Conservation (phyloP, 2,888 invertebrate species). For the Entomobrya proxima region DNA sequence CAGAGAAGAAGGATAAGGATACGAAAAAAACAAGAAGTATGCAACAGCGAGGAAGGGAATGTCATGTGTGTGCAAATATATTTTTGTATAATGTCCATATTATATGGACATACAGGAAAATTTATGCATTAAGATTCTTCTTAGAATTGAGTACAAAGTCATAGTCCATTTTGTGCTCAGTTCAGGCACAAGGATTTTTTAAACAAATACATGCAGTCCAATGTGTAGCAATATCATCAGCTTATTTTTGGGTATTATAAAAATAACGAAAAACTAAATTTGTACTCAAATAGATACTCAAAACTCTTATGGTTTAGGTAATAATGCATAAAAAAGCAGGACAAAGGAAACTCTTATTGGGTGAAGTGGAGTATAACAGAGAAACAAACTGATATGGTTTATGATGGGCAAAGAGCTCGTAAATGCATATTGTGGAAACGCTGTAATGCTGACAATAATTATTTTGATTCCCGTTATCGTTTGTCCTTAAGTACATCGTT, state of each 20-base stretch:
- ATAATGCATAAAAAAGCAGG: constrained; percentile 15
- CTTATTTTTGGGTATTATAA: constrained; percentile 35
- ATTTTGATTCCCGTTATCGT: background rate
- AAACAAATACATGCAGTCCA: background rate
- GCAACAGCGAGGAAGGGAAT: background rate
- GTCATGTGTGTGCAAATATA: background rate
- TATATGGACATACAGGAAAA: background rate
- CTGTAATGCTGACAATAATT: background rate
- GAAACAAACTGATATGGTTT: background rate
- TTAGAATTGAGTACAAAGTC: constrained; percentile 51
- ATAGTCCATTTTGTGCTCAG: constrained; percentile 45
- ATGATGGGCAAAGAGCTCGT: background rate
- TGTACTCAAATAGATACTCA: background rate
- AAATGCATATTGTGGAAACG: no score
- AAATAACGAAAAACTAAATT: background rate
- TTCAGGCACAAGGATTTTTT: constrained; percentile 50
- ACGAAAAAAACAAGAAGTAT: background rate
- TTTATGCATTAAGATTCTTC: constrained; percentile 37
- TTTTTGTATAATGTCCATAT: background rate
- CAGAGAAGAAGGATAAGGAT: constrained; percentile 25
- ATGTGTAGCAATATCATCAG: background rate
- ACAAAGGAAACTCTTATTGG: constrained; percentile 33
- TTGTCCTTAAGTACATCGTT: constrained; percentile 19
- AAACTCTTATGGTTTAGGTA: background rate
- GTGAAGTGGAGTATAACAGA: constrained; percentile 31